These are phyloP conservation scores for Trididemnum miniatum DNA, from an alignment of 23 tunicate genomes.

Conservation along the genomic window DNA sequence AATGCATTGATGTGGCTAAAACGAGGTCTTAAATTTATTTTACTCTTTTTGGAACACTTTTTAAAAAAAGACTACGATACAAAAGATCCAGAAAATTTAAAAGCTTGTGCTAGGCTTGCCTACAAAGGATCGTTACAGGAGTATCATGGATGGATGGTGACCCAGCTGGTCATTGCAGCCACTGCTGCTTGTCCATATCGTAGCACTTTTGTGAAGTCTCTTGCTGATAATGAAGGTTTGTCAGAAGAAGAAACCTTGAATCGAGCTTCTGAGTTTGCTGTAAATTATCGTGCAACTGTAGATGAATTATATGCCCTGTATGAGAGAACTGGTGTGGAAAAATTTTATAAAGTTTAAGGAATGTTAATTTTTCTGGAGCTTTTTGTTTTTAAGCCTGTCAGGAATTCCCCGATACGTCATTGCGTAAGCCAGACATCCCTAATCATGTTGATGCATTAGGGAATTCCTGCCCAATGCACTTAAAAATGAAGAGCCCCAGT, in stretches of 20 bases:
- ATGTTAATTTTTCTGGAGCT: too few species aligned
- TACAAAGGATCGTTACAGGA: slow-evolving; percentile 66
- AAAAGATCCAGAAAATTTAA: slow-evolving; percentile 48
- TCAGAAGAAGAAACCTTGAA: slow-evolving; percentile 36
- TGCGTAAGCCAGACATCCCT: too few species aligned
- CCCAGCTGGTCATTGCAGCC: slow-evolving; percentile 66
- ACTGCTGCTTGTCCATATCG: slow-evolving; percentile 88
- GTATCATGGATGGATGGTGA: slow-evolving; percentile 87
- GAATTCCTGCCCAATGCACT: too few species aligned
- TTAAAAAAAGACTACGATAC: slow-evolving; percentile 69
- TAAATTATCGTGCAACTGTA: slow-evolving; percentile 65
- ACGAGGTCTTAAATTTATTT: slow-evolving; percentile 83
- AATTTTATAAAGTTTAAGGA: slow-evolving; percentile 43
- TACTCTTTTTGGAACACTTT: slow-evolving; percentile 73
- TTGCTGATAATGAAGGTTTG: slow-evolving; percentile 41
- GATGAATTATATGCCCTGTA: slow-evolving; percentile 56
- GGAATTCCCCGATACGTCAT: too few species aligned
- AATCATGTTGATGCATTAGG: too few species aligned
- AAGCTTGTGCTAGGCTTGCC: slow-evolving; percentile 69
- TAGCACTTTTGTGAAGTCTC: slow-evolving; percentile 31
- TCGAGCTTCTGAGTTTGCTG: slow-evolving; percentile 28
- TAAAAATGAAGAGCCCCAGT: too few species aligned
- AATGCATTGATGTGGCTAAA: slow-evolving; percentile 99
- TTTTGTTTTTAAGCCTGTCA: too few species aligned
- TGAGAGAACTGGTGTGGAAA: slow-evolving; percentile 68